A percentile compares a stretch with the other conserved stretches of the same genome.
These are phyloP conservation scores for Callorhinus ursinus DNA, from an alignment of 2,113 vertebrate species.

Conservation along the genomic window DNA sequence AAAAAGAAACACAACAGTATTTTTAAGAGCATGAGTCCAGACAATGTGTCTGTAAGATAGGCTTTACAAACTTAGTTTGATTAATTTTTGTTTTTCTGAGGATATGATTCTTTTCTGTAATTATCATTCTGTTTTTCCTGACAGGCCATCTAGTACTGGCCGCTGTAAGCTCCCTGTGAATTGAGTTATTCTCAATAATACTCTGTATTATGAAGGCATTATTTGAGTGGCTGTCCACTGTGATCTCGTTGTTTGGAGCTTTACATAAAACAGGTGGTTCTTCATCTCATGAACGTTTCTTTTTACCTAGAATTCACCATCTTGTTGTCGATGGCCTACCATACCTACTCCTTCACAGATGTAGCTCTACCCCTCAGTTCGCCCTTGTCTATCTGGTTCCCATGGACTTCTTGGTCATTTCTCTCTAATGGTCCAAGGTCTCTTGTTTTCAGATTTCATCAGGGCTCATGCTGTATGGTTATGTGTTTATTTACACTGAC, in stretches of 20 bases:
- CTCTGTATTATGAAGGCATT: conserved; percentile 70
- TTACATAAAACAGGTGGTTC: conserved; percentile 80
- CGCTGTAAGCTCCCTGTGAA: conserved; percentile 70
- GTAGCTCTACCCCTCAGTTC: background rate
- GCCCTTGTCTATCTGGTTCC: background rate
- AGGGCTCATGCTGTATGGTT: background rate
- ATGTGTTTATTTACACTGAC: background rate
- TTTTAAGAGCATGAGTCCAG: conserved; percentile 58
- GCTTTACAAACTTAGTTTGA: conserved; percentile 73
- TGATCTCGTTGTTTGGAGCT: conserved; percentile 74
- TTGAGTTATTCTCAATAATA: conserved; percentile 81
- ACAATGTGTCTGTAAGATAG: conserved; percentile 71
- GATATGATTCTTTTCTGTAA: conserved; percentile 76
- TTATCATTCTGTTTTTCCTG: conserved; percentile 68
- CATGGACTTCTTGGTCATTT: background rate
- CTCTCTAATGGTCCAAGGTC: background rate
- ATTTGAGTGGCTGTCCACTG: conserved; percentile 76
- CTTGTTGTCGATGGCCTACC: background rate
- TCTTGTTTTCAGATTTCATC: background rate
- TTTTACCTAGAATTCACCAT: conserved; percentile 37
- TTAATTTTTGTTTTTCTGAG: conserved; percentile 77
- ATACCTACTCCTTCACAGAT: background rate
- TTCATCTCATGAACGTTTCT: conserved; percentile 53
- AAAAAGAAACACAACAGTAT: background rate
- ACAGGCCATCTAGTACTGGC: conserved; percentile 72